phyloP scores from a whole-genome alignment of 1,140 invertebrate species.

The Drosophila sproati region DNA sequence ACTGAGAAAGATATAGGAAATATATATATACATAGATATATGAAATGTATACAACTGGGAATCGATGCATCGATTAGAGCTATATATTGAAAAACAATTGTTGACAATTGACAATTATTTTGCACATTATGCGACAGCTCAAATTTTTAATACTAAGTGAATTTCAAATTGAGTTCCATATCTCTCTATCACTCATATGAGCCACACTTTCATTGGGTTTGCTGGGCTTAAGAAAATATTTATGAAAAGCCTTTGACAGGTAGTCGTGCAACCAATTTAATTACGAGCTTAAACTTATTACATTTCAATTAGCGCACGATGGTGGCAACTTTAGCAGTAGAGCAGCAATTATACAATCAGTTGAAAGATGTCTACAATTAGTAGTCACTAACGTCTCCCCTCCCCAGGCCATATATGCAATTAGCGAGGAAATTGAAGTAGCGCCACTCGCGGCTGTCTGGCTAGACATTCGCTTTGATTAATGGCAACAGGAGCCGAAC shows the following conservation, averaged over 20 bases:
- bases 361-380: slow-evolving; percentile 72
- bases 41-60: background rate
- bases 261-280: slow-evolving; percentile 9
- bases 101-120: too few relatives aligned
- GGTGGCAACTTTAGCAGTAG: slow-evolving; percentile 36
- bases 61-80: too few relatives aligned
- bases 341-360: slow-evolving; percentile 64
- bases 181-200: background rate
- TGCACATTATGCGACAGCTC: too few relatives aligned
- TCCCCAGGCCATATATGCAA: slow-evolving; percentile 57
- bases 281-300: slow-evolving; percentile 56
- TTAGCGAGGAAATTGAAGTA: slow-evolving; percentile 57
- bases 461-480: slow-evolving; percentile 62
- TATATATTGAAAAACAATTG: too few relatives aligned
- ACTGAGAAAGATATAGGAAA: slow-evolving; percentile 1
- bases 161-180: too few relatives aligned
- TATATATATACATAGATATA: slow-evolving; percentile 1
- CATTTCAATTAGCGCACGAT: slow-evolving; percentile 63
- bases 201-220: background rate
- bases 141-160: too few relatives aligned
- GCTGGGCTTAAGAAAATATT: background rate
- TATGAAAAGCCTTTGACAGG: background rate
- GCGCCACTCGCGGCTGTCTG: slow-evolving; percentile 70
- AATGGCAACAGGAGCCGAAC: slow-evolving; percentile 52
- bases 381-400: slow-evolving; percentile 9